Evolutionary conservation across 23 tunicate species (phyloP).

Genomic region (Botrylloides violaceus): DNA sequence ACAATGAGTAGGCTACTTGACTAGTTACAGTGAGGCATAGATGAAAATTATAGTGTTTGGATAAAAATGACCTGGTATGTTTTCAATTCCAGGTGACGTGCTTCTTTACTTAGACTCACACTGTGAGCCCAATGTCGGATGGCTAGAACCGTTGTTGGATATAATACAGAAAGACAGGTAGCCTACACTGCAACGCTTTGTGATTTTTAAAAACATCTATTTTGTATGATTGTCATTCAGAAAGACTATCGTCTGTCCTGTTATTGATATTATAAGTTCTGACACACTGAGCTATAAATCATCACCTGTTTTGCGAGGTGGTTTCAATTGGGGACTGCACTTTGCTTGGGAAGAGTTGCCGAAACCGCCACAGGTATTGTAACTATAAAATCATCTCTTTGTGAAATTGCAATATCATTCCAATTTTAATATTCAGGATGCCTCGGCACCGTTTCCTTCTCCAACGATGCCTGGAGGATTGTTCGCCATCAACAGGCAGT

Average conservation of each 20-base stretch:
- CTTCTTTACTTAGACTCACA: constrained; percentile 74
- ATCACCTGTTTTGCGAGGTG: constrained; percentile 53
- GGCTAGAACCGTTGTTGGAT: constrained; percentile 64
- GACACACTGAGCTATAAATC: constrained; percentile 58
- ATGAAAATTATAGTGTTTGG: no score
- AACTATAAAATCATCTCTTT: not conserved
- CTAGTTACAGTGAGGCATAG: no score
- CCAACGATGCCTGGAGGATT: constrained; percentile 79
- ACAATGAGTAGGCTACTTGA: no score
- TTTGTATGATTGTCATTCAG: constrained; percentile 20
- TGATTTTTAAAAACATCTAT: not conserved
- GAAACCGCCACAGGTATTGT: not conserved
- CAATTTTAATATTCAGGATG: constrained; percentile 19
- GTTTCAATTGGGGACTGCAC: constrained; percentile 84
- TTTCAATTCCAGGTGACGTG: constrained; percentile 43
- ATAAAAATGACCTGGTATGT: not conserved
- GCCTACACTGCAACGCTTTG: not conserved
- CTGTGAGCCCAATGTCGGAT: constrained; percentile 76
- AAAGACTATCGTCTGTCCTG: constrained; percentile 50
- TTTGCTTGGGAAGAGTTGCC: constrained; percentile 69
- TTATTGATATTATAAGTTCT: constrained; percentile 56
- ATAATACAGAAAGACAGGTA: constrained; percentile 22
- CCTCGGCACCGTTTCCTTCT: constrained; percentile 30
- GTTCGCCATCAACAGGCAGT: constrained; percentile 48
- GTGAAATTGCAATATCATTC: not conserved